phyloP scores from a whole-genome alignment of 2,888 invertebrate genomes.

The Drosophila vallismaia region DNA sequence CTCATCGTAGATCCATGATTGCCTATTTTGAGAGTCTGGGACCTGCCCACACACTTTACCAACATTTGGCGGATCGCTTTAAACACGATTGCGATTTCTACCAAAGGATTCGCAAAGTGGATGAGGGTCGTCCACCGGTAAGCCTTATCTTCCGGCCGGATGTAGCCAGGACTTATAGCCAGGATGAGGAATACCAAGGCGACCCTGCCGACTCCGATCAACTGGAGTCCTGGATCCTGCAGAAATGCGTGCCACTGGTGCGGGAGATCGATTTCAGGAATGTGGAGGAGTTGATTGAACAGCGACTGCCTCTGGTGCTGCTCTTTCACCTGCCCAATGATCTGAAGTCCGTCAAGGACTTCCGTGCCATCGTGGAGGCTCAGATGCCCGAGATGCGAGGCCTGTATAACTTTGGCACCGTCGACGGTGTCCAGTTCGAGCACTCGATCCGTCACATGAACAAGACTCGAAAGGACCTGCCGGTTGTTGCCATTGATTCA shows the following conservation, averaged over 20 bases:
- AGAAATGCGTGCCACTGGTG: slow-evolving; percentile 54
- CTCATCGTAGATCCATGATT: slow-evolving; percentile 44
- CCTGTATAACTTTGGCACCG: slow-evolving; percentile 49
- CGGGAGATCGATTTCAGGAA: slow-evolving; percentile 51
- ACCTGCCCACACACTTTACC: background rate
- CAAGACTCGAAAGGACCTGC: slow-evolving; percentile 43
- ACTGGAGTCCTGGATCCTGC: slow-evolving; percentile 46
- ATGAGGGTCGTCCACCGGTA: slow-evolving; percentile 2
- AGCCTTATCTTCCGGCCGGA: slow-evolving; percentile 57
- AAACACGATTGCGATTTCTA: slow-evolving; percentile 64
- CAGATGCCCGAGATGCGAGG: slow-evolving; percentile 36
- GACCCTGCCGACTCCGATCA: background rate
- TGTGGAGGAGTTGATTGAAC: slow-evolving; percentile 64
- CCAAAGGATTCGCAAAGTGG: slow-evolving; percentile 21
- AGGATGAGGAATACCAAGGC: slow-evolving; percentile 34
- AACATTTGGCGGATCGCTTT: slow-evolving; percentile 48
- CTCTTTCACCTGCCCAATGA: slow-evolving; percentile 55
- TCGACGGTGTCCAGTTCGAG: slow-evolving; percentile 47
- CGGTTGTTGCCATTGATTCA: slow-evolving; percentile 66
- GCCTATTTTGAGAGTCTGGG: slow-evolving; percentile 33
- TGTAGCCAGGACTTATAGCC: slow-evolving; percentile 42
- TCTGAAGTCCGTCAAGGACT: slow-evolving; percentile 48
- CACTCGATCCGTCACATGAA: slow-evolving; percentile 56
- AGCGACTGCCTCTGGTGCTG: slow-evolving; percentile 47
- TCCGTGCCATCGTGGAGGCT: slow-evolving; percentile 59